phyloP scores from a whole-genome alignment of 1,140 invertebrate species.

The Manduca sexta region DNA sequence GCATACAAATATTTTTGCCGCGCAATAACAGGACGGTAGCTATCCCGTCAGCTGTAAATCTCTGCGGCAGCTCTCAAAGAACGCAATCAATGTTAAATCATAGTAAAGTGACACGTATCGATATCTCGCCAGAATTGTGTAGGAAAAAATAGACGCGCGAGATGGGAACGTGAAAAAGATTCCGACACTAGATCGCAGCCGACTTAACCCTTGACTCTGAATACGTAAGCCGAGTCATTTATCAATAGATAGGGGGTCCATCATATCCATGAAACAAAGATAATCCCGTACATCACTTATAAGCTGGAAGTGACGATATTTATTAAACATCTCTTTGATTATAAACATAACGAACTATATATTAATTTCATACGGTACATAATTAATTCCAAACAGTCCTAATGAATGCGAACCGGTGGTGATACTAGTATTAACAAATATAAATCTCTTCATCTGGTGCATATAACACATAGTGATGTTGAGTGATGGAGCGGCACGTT shows the following conservation, averaged over 20 bases:
- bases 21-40: constrained; percentile 44
- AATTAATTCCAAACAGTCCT: too few species aligned
- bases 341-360: neutral
- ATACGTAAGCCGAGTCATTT: constrained; percentile 60
- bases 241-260: constrained; percentile 51
- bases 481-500: constrained; percentile 63
- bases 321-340: too few species aligned
- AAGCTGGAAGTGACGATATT: too few species aligned
- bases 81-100: constrained; percentile 61
- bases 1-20: neutral
- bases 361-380: neutral
- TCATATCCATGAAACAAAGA: too few species aligned
- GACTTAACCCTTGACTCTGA: constrained; percentile 58
- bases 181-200: constrained; percentile 51
- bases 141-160: constrained; percentile 32
- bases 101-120: constrained; percentile 39
- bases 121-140: constrained; percentile 10
- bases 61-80: constrained; percentile 40
- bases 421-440: constrained; percentile 45
- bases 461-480: constrained; percentile 42
- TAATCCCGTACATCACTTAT: too few species aligned
- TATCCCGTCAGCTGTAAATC: constrained; percentile 53
- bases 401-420: too few species aligned
- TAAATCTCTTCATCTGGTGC: constrained; percentile 65
- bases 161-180: constrained; percentile 47